Conservation (phyloP, 2,797 vertebrate genomes). For the Threskiornis aethiopicus region DNA sequence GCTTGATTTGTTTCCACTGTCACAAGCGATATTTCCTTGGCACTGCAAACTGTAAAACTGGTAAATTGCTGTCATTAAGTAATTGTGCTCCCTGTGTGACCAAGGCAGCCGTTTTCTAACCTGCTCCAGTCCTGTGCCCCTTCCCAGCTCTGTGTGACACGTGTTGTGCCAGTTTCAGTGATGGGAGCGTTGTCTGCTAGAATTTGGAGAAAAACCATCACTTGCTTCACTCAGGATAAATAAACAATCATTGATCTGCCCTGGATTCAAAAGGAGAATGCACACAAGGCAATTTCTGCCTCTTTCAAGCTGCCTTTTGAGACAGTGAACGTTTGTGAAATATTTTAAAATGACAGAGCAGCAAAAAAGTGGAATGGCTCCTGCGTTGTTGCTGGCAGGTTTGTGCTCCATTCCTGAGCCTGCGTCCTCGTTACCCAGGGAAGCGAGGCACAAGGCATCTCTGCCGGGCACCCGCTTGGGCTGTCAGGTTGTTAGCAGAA, state of each 20-base stretch:
- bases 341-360: conserved; percentile 35
- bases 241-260: neutral
- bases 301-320: neutral
- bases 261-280: neutral
- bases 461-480: neutral
- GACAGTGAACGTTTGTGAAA: neutral
- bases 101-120: neutral
- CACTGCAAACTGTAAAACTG: neutral
- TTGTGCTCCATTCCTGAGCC: conserved; percentile 16
- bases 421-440: conserved; percentile 45
- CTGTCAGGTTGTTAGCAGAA: conserved; percentile 37
- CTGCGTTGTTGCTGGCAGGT: neutral
- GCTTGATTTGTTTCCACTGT: conserved; percentile 27
- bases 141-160: neutral
- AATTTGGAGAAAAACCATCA: neutral
- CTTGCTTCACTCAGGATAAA: neutral
- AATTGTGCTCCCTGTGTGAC: conserved; percentile 23
- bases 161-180: neutral
- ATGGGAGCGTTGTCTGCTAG: neutral
- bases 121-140: neutral
- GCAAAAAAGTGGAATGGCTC: conserved; percentile 21
- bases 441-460: conserved; percentile 14
- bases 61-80: conserved; percentile 52
- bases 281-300: neutral
- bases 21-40: conserved; percentile 2